Base-by-base conservation (phyloP, 2,113 vertebrate genomes). In the Xiphias gladius region DNA sequence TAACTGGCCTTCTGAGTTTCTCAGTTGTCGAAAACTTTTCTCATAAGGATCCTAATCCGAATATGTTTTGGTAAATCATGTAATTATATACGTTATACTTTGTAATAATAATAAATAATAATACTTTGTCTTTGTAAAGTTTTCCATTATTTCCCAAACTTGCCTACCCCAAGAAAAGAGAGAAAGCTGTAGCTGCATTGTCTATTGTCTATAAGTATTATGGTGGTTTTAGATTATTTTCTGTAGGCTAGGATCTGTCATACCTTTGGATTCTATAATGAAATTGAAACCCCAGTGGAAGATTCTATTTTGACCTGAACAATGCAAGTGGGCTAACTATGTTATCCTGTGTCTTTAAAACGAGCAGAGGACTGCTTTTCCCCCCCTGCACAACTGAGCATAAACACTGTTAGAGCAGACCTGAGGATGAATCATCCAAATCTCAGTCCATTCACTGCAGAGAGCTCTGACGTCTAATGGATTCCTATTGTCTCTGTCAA, bases 361-460 rank as follows among this genome's bases (percentile, higher is more conserved):
- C 35, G 80, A 65, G 78, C 64, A 39, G 32, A 86, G 77, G n/a
- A 80, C 62, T 59, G 14, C 57, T 58, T 70, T 20, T 20, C 41
- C 61, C 65, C 71, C 28, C 20, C 30, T n/a, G 20, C 78, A 65
- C 76, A 72, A 62, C 80, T 70, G 67, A 88, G 76, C 87, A 79
- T 26, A 67, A 86, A 82, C 50, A 80, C 48, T 54, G 65, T 73
- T 71, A 35, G 62, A 72, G 79, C 68, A 68, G 68, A 88, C 69
- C 68, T 24, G 68, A 62, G 72, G 73, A 84, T 81, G 87, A 91
- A 86, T 92, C 84, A 91, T 70, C 87, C 79, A 66, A 76, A 82
- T 82, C 81, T 83, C 37, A 24, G 79, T 75, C 70, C 76, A 67
- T 71, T 83, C 86, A 50, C 32, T 76, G 77, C 52, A 63, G 41